A percentile compares a stretch with the other conserved stretches of the same genome.
Conservation (phyloP, 2,888 invertebrate genomes). For the Nesidiocoris tenuis region DNA sequence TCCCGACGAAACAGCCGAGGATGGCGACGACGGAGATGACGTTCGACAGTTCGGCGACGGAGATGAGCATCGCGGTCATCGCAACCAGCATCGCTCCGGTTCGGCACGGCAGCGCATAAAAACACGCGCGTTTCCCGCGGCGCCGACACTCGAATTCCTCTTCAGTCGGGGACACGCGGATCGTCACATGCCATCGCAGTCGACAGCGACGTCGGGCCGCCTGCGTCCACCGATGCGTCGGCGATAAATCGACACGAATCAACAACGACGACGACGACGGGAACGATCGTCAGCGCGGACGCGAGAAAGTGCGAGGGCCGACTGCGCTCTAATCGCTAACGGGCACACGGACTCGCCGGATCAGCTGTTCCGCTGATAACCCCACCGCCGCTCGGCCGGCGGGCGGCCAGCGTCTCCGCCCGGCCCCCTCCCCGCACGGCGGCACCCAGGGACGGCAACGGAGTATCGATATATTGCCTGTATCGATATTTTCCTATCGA, state of each 20-base stretch:
- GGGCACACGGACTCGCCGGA: neutral
- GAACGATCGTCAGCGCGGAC: neutral
- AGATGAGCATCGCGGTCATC: constrained; percentile 64
- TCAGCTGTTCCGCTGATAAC: neutral
- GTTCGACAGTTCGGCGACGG: constrained; percentile 72
- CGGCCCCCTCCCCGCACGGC: neutral
- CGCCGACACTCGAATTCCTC: neutral
- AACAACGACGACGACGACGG: neutral
- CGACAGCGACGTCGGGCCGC: neutral
- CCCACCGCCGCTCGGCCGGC: too few species aligned
- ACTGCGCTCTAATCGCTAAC: neutral
- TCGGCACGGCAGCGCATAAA: constrained; percentile 23
- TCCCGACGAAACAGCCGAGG: constrained; percentile 70
- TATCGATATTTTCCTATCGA: too few species aligned
- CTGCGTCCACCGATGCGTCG: neutral
- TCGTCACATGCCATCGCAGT: neutral
- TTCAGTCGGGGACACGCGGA: neutral
- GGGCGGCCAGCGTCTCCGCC: too few species aligned
- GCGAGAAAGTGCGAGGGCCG: neutral
- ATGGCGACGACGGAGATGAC: constrained; percentile 73
- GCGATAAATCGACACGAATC: neutral
- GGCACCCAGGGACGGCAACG: too few species aligned
- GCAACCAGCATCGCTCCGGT: constrained; percentile 52
- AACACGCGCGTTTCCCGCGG: constrained; percentile 9
- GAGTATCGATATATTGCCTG: too few species aligned